A percentile compares a stretch with the other conserved stretches of the same genome.
Evolutionary conservation across 2,113 vertebrate genomes (phyloP).

Genomic region (Ailurus styani): DNA sequence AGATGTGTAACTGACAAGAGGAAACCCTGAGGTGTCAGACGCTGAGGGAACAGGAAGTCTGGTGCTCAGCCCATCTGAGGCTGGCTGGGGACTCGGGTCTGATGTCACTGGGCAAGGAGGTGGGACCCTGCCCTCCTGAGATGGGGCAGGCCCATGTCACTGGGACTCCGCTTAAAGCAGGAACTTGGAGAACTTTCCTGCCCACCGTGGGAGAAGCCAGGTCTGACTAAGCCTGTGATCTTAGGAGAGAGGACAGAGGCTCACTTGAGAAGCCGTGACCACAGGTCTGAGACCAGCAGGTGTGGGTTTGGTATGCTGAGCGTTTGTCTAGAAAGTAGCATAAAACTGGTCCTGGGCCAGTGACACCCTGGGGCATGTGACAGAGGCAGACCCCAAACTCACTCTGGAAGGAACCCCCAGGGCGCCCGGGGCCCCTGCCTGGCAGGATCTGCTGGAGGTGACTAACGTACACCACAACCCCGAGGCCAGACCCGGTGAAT

Average conservation of each 20-base stretch:
- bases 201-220: no score
- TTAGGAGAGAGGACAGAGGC: neutral
- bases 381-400: neutral
- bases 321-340: neutral
- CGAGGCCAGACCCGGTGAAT: neutral
- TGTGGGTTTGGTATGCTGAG: neutral
- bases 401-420: neutral
- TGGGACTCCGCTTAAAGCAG: neutral
- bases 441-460: neutral
- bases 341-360: neutral
- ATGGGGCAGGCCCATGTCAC: neutral
- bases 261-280: neutral
- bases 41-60: neutral
- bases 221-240: no score
- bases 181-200: no score
- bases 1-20: no score
- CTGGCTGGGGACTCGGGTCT: neutral
- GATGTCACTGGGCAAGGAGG: neutral
- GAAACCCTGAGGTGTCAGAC: neutral
- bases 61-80: neutral
- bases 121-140: neutral
- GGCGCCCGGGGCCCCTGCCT: fast-evolving
- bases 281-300: neutral
- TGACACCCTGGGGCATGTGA: neutral
- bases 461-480: neutral